phyloP scores from a whole-genome alignment of 2,797 vertebrate genomes.

The Okamejei kenojei region DNA sequence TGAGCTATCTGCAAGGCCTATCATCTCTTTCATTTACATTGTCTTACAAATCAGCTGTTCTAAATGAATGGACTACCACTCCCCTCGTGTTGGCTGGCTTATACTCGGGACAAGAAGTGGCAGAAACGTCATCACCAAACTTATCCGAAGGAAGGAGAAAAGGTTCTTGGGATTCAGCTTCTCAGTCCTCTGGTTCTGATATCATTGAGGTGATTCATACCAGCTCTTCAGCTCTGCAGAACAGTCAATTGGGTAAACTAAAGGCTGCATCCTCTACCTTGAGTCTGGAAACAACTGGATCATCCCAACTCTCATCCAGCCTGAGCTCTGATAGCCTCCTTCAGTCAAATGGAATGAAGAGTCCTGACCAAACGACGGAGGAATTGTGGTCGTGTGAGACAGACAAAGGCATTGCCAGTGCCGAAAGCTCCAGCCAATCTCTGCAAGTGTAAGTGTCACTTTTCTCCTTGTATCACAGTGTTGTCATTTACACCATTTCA shows the following conservation, averaged over 20 bases:
- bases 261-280: conserved; percentile 69
- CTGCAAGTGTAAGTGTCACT: conserved; percentile 68
- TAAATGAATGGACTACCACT: conserved; percentile 89
- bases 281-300: conserved; percentile 81
- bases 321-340: conserved; percentile 74
- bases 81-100: conserved; percentile 83
- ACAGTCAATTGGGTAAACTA: conserved; percentile 44
- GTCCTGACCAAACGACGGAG: conserved; percentile 50
- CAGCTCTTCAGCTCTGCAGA: conserved; percentile 43
- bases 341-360: conserved; percentile 59
- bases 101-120: conserved; percentile 62
- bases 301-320: conserved; percentile 87
- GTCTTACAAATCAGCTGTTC: conserved; percentile 86
- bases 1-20: conserved; percentile 87
- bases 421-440: conserved; percentile 53
- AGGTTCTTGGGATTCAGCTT: conserved; percentile 73
- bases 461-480: not conserved
- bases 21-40: conserved; percentile 78
- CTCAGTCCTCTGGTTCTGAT: conserved; percentile 76
- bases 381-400: conserved; percentile 65
- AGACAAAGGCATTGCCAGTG: conserved; percentile 51
- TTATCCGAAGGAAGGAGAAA: conserved; percentile 52
- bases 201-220: conserved; percentile 56
- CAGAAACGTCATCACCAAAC: conserved; percentile 46
- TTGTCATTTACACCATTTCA: not conserved